phyloP scores from a whole-genome alignment of 2,113 vertebrate species.

The Microcebus griseorufus region DNA sequence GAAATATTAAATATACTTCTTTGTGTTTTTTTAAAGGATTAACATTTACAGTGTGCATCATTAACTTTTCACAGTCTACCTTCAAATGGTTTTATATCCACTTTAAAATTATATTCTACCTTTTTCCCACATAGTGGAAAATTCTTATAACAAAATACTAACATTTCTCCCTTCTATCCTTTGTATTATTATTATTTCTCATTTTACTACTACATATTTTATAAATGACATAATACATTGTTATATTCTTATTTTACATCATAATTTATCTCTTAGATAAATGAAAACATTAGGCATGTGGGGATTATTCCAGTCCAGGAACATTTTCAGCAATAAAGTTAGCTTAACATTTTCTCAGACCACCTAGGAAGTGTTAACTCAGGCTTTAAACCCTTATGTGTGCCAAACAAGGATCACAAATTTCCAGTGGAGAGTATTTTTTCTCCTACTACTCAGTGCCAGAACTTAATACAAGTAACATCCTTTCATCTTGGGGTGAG shows the following conservation, averaged over 20 bases:
- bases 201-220: not conserved
- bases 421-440: not conserved
- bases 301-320: not conserved
- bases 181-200: not conserved
- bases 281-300: not conserved
- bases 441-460: not conserved
- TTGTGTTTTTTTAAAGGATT: not conserved
- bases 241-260: not conserved
- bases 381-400: not conserved
- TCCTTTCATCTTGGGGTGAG: not conserved
- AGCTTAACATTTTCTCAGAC: not conserved
- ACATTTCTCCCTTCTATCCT: not conserved
- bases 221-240: not conserved
- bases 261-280: not conserved
- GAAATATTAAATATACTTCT: not conserved
- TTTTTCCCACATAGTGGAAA: not conserved
- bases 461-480: not conserved
- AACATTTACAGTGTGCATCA: not conserved
- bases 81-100: not conserved
- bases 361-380: not conserved
- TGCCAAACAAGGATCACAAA: not conserved
- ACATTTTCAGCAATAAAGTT: not conserved
- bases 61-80: not conserved
- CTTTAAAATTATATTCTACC: not conserved
- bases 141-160: not conserved